These are phyloP conservation scores for Microcebus tavaratra DNA, from an alignment of 2,113 vertebrate species.

Conservation along the genomic window DNA sequence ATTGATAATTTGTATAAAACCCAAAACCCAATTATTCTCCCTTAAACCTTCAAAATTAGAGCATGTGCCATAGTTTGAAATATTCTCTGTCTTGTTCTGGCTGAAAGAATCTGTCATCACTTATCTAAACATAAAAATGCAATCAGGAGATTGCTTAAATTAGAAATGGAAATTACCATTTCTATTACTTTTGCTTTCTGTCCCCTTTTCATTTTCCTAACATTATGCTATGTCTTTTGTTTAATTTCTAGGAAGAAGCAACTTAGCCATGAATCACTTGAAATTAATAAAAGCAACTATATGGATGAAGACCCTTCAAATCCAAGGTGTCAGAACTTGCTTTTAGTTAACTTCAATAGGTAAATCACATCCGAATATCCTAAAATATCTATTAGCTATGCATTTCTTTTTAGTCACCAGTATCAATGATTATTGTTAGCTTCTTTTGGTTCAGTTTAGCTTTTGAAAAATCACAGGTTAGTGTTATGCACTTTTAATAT, in stretches of 20 bases:
- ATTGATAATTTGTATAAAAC: neutral
- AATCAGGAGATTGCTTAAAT: constrained; percentile 1
- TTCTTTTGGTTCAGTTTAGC: neutral
- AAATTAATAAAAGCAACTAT: neutral
- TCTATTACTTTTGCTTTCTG: neutral
- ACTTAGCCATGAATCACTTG: neutral
- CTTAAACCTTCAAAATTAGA: neutral
- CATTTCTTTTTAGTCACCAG: neutral
- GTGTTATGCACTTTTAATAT: neutral
- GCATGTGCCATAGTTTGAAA: neutral
- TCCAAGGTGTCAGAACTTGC: neutral
- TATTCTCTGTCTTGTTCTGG: neutral
- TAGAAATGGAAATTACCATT: neutral
- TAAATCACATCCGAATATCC: neutral
- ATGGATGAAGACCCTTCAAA: neutral
- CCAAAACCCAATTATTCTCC: neutral
- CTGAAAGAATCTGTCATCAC: neutral
- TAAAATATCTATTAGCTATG: neutral
- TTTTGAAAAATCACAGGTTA: neutral
- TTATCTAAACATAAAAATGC: neutral
- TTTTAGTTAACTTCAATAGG: neutral
- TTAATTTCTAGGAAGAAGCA: neutral
- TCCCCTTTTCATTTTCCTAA: neutral
- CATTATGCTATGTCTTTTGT: neutral
- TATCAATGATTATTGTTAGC: neutral